Evolutionary conservation across 1,140 invertebrate genomes (phyloP).

Genomic region (Drosophila malerkotliana): DNA sequence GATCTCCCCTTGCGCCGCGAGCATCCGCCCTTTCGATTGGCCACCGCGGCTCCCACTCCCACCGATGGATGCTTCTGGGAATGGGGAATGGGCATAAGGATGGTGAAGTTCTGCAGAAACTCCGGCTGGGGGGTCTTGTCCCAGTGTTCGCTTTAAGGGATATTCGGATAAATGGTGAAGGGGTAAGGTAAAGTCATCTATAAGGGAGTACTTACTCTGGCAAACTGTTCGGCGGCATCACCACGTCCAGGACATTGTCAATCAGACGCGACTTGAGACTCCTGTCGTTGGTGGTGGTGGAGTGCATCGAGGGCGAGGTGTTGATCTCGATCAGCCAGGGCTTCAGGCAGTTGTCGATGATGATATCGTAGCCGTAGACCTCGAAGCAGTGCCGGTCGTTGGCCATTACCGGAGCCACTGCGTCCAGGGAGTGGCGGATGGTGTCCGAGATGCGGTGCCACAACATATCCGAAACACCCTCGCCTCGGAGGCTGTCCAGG

Average conservation of each 20-base stretch:
- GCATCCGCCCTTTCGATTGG: too few species aligned
- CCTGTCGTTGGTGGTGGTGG: conserved; percentile 97
- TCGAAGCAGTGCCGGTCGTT: conserved; percentile 94
- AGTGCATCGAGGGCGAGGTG: conserved; percentile 96
- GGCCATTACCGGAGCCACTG: conserved; percentile 92
- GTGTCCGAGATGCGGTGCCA: conserved; percentile 94
- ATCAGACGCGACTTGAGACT: conserved; percentile 98
- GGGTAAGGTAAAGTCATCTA: background rate
- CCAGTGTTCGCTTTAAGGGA: conserved; percentile 54
- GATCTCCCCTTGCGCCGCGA: background rate
- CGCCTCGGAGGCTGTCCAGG: conserved; percentile 95
- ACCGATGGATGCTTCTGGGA: background rate
- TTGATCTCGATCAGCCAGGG: conserved; percentile 97
- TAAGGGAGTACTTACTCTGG: conserved; percentile 89
- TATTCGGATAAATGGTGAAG: background rate
- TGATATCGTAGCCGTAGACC: conserved; percentile 95
- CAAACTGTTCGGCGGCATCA: conserved; percentile 93
- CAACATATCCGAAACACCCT: conserved; percentile 91
- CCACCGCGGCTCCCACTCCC: background rate
- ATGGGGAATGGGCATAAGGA: conserved; percentile 33
- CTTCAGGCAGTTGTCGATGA: conserved; percentile 92
- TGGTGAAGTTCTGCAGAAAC: conserved; percentile 54
- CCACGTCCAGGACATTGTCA: conserved; percentile 96
- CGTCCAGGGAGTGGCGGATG: conserved; percentile 93
- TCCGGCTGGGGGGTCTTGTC: conserved; percentile 48